A percentile compares a stretch with the other conserved stretches of the same genome.
These are phyloP conservation scores for Aurelia coerulea DNA, from an alignment of 30 jellyfish, hydroid and myxozoan genomes.

Conservation along the genomic window DNA sequence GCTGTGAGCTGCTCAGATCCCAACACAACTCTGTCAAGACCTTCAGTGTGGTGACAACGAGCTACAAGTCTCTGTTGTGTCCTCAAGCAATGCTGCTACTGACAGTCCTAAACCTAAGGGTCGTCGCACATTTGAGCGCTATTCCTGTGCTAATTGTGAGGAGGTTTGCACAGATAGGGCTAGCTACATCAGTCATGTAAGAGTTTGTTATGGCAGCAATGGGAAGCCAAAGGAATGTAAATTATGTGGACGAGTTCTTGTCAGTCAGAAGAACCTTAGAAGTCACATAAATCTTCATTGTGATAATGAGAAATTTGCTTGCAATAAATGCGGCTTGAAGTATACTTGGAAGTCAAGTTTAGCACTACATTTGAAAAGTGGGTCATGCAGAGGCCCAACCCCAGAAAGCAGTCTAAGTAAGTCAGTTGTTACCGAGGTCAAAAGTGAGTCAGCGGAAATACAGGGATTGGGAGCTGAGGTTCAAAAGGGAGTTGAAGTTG, in stretches of 20 bases:
- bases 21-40: no score
- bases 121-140: not conserved
- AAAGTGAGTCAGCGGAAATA: not conserved
- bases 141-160: not conserved
- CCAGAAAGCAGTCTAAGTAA: not conserved
- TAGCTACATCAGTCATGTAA: not conserved
- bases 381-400: not conserved
- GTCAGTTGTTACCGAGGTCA: not conserved
- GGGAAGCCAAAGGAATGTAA: not conserved
- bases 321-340: not conserved
- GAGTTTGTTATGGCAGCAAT: not conserved
- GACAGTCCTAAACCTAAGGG: not conserved
- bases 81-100: constrained; percentile 15
- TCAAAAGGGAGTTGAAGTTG: not conserved
- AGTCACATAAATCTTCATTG: not conserved
- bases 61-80: constrained; percentile 34
- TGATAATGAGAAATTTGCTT: not conserved
- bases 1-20: no score
- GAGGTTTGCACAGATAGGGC: not conserved
- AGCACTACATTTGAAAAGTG: not conserved
- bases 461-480: not conserved
- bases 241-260: not conserved
- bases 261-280: not conserved
- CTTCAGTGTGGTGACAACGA: not conserved
- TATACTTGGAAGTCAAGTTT: not conserved